These are phyloP conservation scores for Drosophila ananassae DNA, from an alignment of 1,140 invertebrate genomes.

Conservation along the genomic window DNA sequence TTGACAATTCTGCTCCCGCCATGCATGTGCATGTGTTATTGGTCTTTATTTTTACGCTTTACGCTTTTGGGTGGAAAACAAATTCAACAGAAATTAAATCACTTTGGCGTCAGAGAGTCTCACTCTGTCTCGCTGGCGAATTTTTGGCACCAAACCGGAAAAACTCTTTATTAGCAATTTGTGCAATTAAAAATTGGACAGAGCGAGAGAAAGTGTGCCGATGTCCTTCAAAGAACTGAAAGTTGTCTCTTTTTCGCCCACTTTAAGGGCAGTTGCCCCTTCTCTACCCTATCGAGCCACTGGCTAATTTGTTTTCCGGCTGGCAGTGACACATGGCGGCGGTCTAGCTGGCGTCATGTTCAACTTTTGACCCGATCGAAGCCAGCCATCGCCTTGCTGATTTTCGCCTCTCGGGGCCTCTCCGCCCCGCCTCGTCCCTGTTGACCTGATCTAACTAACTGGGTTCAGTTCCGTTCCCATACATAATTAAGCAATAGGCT, in stretches of 20 bases:
- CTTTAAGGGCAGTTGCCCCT: not conserved
- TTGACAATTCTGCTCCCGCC: slow-evolving; percentile 31
- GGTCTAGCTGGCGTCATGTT: slow-evolving; percentile 66
- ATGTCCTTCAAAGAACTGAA: slow-evolving; percentile 45
- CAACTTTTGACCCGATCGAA: slow-evolving; percentile 67
- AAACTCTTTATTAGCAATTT: slow-evolving; percentile 68
- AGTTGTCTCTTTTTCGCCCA: not conserved
- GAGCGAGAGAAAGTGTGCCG: slow-evolving; percentile 29
- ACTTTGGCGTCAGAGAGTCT: slow-evolving; percentile 48
- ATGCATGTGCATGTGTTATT: slow-evolving; percentile 13
- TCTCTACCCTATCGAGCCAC: not conserved
- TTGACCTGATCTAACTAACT: not conserved
- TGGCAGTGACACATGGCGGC: slow-evolving; percentile 60
- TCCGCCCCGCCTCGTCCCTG: not conserved
- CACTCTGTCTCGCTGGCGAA: slow-evolving; percentile 4
- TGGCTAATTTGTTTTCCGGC: slow-evolving; percentile 65
- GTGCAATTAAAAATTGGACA: slow-evolving; percentile 62
- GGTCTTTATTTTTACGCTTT: slow-evolving; percentile 8
- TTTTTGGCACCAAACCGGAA: slow-evolving; percentile 47
- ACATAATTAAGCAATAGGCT: slow-evolving; percentile 41
- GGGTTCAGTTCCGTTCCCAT: not conserved
- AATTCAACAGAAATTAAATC: slow-evolving; percentile 50
- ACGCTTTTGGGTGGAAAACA: slow-evolving; percentile 25
- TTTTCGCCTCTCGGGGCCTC: slow-evolving; percentile 9
- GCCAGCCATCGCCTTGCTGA: slow-evolving; percentile 3